Conservation (phyloP, 2,797 vertebrate species). For the Miichthys miiuy region DNA sequence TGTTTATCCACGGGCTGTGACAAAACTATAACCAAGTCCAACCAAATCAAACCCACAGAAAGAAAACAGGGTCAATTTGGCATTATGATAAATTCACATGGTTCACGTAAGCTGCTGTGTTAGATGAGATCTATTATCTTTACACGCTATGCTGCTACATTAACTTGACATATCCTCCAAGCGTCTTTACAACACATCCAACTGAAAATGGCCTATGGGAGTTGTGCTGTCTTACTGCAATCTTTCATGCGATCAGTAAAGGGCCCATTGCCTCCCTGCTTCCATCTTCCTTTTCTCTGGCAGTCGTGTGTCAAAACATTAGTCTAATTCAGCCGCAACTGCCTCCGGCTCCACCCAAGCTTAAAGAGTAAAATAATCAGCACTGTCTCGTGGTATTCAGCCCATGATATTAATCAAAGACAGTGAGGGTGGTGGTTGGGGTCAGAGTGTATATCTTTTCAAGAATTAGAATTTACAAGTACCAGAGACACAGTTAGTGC, state of each 20-base stretch:
- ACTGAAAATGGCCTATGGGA: slow-evolving; percentile 38
- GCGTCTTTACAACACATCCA: slow-evolving; percentile 31
- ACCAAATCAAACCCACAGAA: slow-evolving; percentile 16
- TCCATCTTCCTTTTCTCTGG: slow-evolving; percentile 39
- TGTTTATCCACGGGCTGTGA: slow-evolving; percentile 23
- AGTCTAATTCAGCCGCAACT: slow-evolving; percentile 55
- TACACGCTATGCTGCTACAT: slow-evolving; percentile 40
- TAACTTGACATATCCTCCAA: slow-evolving; percentile 47
- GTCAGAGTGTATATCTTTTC: slow-evolving; percentile 42
- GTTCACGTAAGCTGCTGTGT: slow-evolving; percentile 30
- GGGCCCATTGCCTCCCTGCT: slow-evolving; percentile 32
- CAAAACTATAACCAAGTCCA: slow-evolving; percentile 18
- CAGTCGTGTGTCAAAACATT: slow-evolving; percentile 59
- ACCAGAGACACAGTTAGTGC: slow-evolving; percentile 38
- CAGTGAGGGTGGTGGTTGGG: slow-evolving; percentile 5
- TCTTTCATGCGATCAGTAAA: slow-evolving; percentile 46
- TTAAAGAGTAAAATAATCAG: slow-evolving; percentile 50
- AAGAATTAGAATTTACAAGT: slow-evolving; percentile 51
- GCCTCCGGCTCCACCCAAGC: slow-evolving; percentile 39
- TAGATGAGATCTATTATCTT: slow-evolving; percentile 44
- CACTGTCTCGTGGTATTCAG: slow-evolving; percentile 33
- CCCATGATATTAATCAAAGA: slow-evolving; percentile 55
- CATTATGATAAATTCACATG: slow-evolving; percentile 27
- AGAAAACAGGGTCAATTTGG: slow-evolving; percentile 34
- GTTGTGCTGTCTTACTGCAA: slow-evolving; percentile 23